Evolutionary conservation across 2,888 invertebrate species (phyloP).

Genomic region (Morinoia aosen): DNA sequence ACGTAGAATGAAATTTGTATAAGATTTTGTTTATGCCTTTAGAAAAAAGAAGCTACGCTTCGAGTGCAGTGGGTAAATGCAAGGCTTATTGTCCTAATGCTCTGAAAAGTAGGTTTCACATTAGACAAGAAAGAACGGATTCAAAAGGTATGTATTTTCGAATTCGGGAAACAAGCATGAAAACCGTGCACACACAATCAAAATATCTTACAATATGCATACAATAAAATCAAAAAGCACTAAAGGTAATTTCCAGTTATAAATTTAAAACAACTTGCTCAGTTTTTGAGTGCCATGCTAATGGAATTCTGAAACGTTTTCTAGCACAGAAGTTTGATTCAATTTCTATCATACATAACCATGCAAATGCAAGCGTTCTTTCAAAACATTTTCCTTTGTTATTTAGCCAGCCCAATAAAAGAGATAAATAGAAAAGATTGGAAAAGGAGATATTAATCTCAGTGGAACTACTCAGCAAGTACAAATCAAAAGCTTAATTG

Average conservation of each 20-base stretch:
- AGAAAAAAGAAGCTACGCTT: not conserved
- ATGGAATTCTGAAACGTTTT: too few relatives aligned
- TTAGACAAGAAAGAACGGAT: not conserved
- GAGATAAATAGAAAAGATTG: too few relatives aligned
- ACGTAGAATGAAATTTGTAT: not conserved
- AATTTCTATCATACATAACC: too few relatives aligned
- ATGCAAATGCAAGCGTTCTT: too few relatives aligned
- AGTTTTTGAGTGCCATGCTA: not conserved
- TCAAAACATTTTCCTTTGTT: too few relatives aligned
- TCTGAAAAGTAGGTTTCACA: not conserved
- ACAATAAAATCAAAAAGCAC: not conserved
- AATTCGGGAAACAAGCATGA: not conserved
- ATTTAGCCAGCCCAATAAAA: too few relatives aligned
- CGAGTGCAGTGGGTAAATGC: not conserved
- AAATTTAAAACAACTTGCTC: not conserved
- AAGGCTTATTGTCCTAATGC: not conserved
- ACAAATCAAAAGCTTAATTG: too few relatives aligned
- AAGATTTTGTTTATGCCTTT: not conserved
- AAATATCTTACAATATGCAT: not conserved
- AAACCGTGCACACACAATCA: not conserved
- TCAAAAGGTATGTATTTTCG: not conserved
- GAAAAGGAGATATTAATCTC: too few relatives aligned
- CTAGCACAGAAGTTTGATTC: too few relatives aligned
- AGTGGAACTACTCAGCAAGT: too few relatives aligned
- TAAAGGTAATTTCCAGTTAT: not conserved